Evolutionary conservation across 2,888 invertebrate genomes (phyloP).

Genomic region (Drosophila anomelani): DNA sequence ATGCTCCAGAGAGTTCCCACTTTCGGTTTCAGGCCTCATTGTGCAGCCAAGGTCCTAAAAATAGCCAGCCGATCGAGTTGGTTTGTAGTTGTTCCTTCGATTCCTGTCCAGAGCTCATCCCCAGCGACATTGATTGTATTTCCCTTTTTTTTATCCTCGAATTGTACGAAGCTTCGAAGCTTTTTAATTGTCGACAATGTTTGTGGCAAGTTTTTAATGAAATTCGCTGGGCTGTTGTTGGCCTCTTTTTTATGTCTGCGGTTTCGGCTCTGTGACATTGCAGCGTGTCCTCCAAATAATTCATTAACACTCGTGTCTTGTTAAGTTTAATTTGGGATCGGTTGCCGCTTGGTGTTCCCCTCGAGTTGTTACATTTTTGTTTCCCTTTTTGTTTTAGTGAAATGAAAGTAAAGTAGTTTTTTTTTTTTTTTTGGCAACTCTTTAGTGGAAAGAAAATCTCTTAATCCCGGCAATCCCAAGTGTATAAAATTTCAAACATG

Average conservation of each 20-base stretch:
- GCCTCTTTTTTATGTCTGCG: constrained; percentile 52
- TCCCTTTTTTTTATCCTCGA: not conserved
- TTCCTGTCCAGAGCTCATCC: constrained; percentile 58
- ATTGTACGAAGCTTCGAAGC: constrained; percentile 17
- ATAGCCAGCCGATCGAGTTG: constrained; percentile 52
- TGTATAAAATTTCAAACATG: constrained; percentile 79
- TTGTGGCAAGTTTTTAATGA: constrained; percentile 78
- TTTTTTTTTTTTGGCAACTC: constrained; percentile 35
- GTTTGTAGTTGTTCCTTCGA: constrained; percentile 16
- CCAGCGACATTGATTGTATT: constrained; percentile 44
- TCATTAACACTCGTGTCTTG: constrained; percentile 83
- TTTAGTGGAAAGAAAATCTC: constrained; percentile 60
- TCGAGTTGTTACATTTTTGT: constrained; percentile 4
- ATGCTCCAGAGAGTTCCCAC: constrained; percentile 81
- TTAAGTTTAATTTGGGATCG: constrained; percentile 75
- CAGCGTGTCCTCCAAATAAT: constrained; percentile 83
- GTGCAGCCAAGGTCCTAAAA: constrained; percentile 60
- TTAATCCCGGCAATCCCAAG: constrained; percentile 73
- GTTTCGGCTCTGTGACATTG: constrained; percentile 62
- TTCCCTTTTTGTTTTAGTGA: constrained; percentile 36
- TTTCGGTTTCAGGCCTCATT: constrained; percentile 75
- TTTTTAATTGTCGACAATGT: constrained; percentile 80
- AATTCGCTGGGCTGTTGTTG: constrained; percentile 64
- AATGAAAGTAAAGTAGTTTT: constrained; percentile 27
- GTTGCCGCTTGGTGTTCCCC: constrained; percentile 7